Evolutionary conservation across 2,797 vertebrate genomes (phyloP), one percentile per base, ranked within the genome.

Genomic region (Podarcis siculus): DNA sequence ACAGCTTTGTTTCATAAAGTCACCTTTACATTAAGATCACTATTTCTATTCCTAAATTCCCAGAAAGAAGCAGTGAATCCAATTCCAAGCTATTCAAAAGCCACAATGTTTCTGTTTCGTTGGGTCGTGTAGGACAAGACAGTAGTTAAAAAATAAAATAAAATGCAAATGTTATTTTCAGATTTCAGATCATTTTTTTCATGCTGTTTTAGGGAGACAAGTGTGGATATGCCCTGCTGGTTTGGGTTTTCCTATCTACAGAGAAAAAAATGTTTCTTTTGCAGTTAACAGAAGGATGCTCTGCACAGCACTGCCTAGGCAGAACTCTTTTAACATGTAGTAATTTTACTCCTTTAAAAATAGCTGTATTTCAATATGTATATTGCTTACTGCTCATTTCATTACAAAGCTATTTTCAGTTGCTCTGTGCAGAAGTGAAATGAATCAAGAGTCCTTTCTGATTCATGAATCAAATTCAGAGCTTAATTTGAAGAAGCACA

Each of bases 261-360:
- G 92, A 94, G 49, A 10, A 94, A 93, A 93, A 95, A 89, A 92
- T 90, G 96, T 89, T 97, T 97, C 95, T 96, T 97, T 97, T 97
- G 87, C 97, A 97, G 97, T 97, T 95, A 94, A 96, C 96, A 95
- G 97, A 96, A 96, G 96, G 95, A 93, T 92, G 95, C 87, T 81
- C 69, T 95, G 87, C 87, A 95, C 93, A 94, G 92, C 92, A 90
- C 85, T 82, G 67, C 91, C 92, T 89, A 42, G 15, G 92, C 92
- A 94, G 89, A 94, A 61, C 89, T 95, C 93, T 49, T 49, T 87
- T 93, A 91, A 93, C 94, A 0, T 92, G 92, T 95, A 96, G 95
- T 88, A 66, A 87, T 93, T 96, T 95, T 95, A 84, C 85, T 93
- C 96, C 92, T 89, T 93, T 71, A 91, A 86, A 96, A 71, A 35